Base-by-base conservation (phyloP, 2,113 vertebrate genomes). In the Eretmochelys imbricata region DNA sequence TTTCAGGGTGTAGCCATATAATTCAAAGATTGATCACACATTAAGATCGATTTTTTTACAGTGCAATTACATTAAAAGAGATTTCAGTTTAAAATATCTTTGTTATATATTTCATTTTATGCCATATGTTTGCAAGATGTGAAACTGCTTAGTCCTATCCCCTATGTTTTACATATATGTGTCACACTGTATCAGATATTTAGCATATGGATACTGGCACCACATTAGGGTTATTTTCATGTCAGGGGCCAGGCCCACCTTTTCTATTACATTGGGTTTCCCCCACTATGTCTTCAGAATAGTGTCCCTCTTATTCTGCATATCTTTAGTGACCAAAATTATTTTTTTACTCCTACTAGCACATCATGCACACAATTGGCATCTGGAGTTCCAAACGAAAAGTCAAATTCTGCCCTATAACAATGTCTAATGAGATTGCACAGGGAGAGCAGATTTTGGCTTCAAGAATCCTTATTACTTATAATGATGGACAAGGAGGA, bases 171-270 rank as follows among this genome's bases (percentile, higher is more conserved):
- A 76, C 75, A 76, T 48, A 20, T 48, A 48, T 72, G 25, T 89
- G 50, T 89, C 62, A 94, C 79, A 94, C 1, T 57, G 75, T 35
- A 91, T 57, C 88, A 93, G 38, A 31, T 75, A 88, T 88, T 27
- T 95, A 54, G 81, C 53, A 88, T 86, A 84, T 42, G 91, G 93
- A 89, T 38, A 11, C 54, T 76, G 38, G 75, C 86, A 79, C 78
- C 29, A 92, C 19, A 57, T 94, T 89, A 78, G 76, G 80, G 86
- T 97, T 81, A 38, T 69, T 89, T 94, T 89, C 94, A 83, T 90
- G 57, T 48, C 25, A 88, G 31, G 31, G 20, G 69, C 38, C 16
- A 91, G 94, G 85, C 51, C 87, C 13, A 65, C 35, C 65, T 69
- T n/a, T 35, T 69, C 57, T 59, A 59, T 46, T 76, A 48, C 75